Base-by-base conservation (phyloP, 2,113 vertebrate genomes). In the Lipophrys pholis region DNA sequence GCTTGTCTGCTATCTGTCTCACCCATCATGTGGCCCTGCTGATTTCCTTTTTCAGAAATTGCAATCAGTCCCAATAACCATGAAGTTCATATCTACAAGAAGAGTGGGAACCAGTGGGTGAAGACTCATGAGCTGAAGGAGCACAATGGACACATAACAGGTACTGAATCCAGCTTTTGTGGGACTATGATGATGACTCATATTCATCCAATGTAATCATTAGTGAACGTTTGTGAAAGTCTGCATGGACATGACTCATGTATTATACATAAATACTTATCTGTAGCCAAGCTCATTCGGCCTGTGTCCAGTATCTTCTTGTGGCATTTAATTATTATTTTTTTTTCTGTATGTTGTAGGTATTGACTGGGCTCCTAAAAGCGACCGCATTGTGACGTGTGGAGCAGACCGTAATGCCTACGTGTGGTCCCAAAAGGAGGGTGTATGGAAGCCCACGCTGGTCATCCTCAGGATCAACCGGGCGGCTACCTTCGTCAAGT, bases 41-140 rank as follows among this genome's bases (percentile, higher is more conserved):
- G 6, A 5, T 16, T 40, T 61, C 0, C 43, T 46, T 5, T 42
- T 68, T 39, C 81, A 99, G 98, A 99, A 92, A 96, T 99, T 71
- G 98, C 98, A 75, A 97, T 99, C 84, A 99, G 98, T 91, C 98
- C 98, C 14, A 99, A 99, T 79, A 99, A 99, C 80, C 98, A 99
- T 10, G 98, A 99, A 94, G 98, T 99, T 53, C 98, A 99, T 89
- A 99, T 99, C 92, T 98, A 99, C 89, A 98, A 98, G 93, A 99
- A 98, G 91, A 97, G 93, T 0, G 96, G 97, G 38, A 97, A 95
- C 92, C 97, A 99, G 88, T 99, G 98, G 98, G 88, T 96, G 12
- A 99, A 98, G 91, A 95, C 94, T 65, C 97, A 99, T 0, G 98
- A 99, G 82, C 92, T 99, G 73, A 99, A 99, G 91, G 98, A 99